Conservation (phyloP, 2,113 vertebrate genomes). For the Centropus bengalensis region DNA sequence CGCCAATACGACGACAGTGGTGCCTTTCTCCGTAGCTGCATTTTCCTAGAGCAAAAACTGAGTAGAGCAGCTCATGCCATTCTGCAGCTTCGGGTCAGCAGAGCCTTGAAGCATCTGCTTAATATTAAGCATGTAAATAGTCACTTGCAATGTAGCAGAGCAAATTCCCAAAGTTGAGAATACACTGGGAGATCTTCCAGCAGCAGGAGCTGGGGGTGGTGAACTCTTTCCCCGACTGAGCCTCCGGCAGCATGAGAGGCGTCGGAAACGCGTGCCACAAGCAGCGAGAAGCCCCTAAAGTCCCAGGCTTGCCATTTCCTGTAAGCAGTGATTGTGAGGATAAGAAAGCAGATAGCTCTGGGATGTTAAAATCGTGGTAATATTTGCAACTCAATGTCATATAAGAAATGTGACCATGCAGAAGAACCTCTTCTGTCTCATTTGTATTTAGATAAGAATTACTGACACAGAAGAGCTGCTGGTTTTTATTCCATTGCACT, state of each 20-base stretch:
- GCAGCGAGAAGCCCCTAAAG: neutral
- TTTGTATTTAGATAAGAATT: constrained; percentile 21
- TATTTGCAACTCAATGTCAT: neutral
- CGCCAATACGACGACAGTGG: rapidly evolving
- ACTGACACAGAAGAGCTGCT: neutral
- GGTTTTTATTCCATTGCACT: neutral
- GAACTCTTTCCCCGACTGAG: neutral
- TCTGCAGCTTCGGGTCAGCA: neutral
- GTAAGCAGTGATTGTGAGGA: neutral
- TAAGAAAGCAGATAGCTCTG: neutral
- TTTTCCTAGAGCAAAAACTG: neutral
- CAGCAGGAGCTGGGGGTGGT: neutral
- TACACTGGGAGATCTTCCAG: neutral
- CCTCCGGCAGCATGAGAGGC: rapidly evolving
- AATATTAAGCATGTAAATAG: constrained; percentile 38
- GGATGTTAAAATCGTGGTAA: neutral
- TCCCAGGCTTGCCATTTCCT: neutral
- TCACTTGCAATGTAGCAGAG: neutral
- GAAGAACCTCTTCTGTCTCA: neutral
- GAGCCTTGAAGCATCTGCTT: constrained; percentile 29
- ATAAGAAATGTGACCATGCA: neutral
- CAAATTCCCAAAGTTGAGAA: neutral
- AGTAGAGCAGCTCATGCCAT: neutral
- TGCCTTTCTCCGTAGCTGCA: neutral
- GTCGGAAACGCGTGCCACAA: rapidly evolving